Evolutionary conservation across 2,888 invertebrate species (phyloP).

Genomic region (Acrobasis suavella): DNA sequence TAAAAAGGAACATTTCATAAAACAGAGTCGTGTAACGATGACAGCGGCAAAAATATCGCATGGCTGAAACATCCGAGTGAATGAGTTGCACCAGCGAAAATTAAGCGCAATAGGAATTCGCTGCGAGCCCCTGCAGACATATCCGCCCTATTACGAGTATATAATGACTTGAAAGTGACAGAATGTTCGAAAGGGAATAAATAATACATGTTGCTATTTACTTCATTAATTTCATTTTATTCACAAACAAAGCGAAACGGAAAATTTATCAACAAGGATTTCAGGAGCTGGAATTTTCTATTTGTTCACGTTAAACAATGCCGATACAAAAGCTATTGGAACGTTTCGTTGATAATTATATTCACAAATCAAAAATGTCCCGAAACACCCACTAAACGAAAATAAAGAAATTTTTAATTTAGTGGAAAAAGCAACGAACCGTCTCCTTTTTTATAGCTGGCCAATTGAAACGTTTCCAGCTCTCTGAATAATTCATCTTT

Average conservation of each 20-base stretch:
- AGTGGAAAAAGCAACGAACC: conserved; percentile 81
- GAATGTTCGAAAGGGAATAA: background rate
- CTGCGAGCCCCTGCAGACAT: background rate
- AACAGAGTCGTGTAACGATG: conserved; percentile 7
- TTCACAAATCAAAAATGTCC: conserved; percentile 49
- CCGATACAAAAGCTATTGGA: conserved; percentile 6
- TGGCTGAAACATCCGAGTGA: conserved; percentile 23
- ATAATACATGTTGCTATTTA: background rate
- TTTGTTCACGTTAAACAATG: conserved; percentile 13
- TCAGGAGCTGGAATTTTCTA: background rate
- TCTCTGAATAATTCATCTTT: conserved; percentile 83
- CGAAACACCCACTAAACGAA: conserved; percentile 64
- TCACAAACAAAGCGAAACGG: background rate
- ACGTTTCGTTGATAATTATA: conserved; percentile 33
- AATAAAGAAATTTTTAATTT: conserved; percentile 79
- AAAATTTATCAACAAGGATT: background rate
- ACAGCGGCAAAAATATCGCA: conserved; percentile 21
- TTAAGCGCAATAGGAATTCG: conserved; percentile 14
- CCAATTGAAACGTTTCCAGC: conserved; percentile 83
- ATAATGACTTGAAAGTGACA: background rate
- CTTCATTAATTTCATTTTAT: background rate
- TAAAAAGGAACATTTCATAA: conserved; percentile 12
- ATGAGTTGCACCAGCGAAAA: conserved; percentile 18
- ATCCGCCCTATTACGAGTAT: background rate
- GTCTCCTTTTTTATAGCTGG: conserved; percentile 81